These are phyloP conservation scores for Solea solea DNA, from an alignment of 2,113 vertebrate genomes.

Conservation along the genomic window DNA sequence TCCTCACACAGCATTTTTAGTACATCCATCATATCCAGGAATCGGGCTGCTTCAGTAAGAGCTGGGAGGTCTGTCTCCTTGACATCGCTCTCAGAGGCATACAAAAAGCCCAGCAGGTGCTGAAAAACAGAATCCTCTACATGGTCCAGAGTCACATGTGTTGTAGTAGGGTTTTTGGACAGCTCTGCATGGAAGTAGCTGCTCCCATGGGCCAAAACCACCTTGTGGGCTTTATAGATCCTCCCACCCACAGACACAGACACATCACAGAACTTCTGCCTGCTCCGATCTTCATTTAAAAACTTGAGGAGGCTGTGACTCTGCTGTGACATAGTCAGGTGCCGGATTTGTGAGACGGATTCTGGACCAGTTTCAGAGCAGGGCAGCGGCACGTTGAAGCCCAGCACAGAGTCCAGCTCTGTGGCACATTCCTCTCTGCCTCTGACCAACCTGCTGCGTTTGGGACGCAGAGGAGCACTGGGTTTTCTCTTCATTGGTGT, in stretches of 20 bases:
- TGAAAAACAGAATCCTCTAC: slow-evolving; percentile 91
- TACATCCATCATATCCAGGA: slow-evolving; percentile 95
- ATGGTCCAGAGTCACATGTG: slow-evolving; percentile 89
- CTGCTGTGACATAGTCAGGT: slow-evolving; percentile 86
- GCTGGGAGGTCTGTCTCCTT: slow-evolving; percentile 87
- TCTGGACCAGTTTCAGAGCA: slow-evolving; percentile 17
- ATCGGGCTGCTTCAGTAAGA: slow-evolving; percentile 90
- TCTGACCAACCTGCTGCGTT: slow-evolving; percentile 33
- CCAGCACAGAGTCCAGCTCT: neutral
- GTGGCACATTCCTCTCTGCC: slow-evolving; percentile 9
- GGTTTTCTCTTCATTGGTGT: slow-evolving; percentile 73
- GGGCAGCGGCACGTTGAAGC: neutral
- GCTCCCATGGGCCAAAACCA: slow-evolving; percentile 94
- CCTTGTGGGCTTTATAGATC: slow-evolving; percentile 91
- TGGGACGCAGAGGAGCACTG: slow-evolving; percentile 43
- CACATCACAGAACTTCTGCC: slow-evolving; percentile 92
- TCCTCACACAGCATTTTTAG: slow-evolving; percentile 89
- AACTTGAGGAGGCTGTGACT: slow-evolving; percentile 90
- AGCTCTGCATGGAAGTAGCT: slow-evolving; percentile 96
- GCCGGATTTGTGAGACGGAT: slow-evolving; percentile 72
- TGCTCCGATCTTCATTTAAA: slow-evolving; percentile 88
- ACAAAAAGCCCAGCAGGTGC: slow-evolving; percentile 92
- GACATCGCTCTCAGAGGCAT: slow-evolving; percentile 92
- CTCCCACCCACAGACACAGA: slow-evolving; percentile 91
- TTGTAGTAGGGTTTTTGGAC: slow-evolving; percentile 87